Base-by-base conservation (phyloP, 35 echinoderm and acorn worm species). In the Hemicentrotus pulcherrimus region DNA sequence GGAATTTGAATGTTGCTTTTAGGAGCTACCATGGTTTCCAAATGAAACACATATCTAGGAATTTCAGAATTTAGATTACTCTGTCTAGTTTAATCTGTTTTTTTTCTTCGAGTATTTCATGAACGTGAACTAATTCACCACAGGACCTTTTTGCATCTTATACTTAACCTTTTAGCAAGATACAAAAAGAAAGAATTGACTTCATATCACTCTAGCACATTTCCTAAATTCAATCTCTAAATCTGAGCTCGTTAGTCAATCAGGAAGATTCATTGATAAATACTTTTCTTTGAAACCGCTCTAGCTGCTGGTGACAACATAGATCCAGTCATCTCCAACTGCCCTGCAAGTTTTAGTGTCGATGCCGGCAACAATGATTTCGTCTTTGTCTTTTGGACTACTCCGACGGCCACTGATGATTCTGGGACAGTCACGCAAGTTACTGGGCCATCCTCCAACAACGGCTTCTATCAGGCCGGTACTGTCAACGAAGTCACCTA, bases 391-490 rank as follows among this genome's bases (percentile, higher is more conserved):
- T 52, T 32, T 65, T 99, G 98, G 98, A 86, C 22, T 31, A 92
- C 95, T 50, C 96, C 96, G 19, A 89, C 94, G 31, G 98, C 98
- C 32, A 96, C 95, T 28, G 98, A 99, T 78, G 86, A 93, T 31
- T 93, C 91, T 31, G 91, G 91, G 46, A 93, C 91, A 31, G 91
- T 93, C 14, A 95, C 86, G 19, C 86, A 95, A 47, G 47, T 86
- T n/a, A 28, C 47, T 90, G 85, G 70, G 18, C 94, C 96, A 18
- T 93, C 91, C 16, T 93, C 91, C 46, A 93, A 58, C 48, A 47
- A 93, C 11, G 91, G 91, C 14, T 93, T 93, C 48, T 94, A 96
- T 47, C 85, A 89, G 92, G 95, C 98, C 6, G 95, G 94, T 86
- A 91, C 91, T 3, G 52, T 47, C 33, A 97, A 94, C 6, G 94